These are phyloP conservation scores for Mallotus villosus DNA, from an alignment of 2,797 vertebrate species.

Conservation along the genomic window DNA sequence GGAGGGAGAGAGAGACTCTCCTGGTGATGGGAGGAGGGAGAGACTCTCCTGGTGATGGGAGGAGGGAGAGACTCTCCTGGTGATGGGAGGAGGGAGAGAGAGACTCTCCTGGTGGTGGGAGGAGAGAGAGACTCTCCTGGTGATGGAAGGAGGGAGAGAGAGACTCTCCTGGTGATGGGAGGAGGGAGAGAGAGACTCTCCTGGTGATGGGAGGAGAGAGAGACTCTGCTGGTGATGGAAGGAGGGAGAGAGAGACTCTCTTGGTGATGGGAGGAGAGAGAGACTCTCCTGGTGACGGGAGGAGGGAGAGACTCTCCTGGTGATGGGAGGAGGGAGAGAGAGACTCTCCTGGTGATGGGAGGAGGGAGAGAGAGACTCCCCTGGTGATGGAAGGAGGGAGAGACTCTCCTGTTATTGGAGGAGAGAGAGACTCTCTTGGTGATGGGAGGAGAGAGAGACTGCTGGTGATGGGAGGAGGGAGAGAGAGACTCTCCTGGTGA, in stretches of 20 bases:
- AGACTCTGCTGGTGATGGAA: slow-evolving; percentile 41
- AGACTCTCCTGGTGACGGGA: no score
- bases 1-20: no score
- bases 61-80: not conserved
- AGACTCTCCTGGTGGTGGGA: slow-evolving; percentile 42
- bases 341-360: slow-evolving; percentile 42
- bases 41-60: no score
- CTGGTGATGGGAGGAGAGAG: not conserved
- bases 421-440: not conserved
- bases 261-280: slow-evolving; percentile 50
- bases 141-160: no score
- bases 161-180: no score
- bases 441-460: not conserved
- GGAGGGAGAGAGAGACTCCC: no score
- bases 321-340: not conserved
- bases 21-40: slow-evolving; percentile 50
- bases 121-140: slow-evolving; percentile 38
- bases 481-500: no score
- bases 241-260: no score
- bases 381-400: slow-evolving; percentile 50
- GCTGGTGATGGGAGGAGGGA: not conserved
- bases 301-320: not conserved
- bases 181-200: not conserved
- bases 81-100: not conserved
- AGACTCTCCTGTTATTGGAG: slow-evolving; percentile 5